Percentiles rank a stretch among this genome's conserved stretches.
phyloP scores from a whole-genome alignment of 2,797 vertebrate genomes.

The Clarias platycephalus region DNA sequence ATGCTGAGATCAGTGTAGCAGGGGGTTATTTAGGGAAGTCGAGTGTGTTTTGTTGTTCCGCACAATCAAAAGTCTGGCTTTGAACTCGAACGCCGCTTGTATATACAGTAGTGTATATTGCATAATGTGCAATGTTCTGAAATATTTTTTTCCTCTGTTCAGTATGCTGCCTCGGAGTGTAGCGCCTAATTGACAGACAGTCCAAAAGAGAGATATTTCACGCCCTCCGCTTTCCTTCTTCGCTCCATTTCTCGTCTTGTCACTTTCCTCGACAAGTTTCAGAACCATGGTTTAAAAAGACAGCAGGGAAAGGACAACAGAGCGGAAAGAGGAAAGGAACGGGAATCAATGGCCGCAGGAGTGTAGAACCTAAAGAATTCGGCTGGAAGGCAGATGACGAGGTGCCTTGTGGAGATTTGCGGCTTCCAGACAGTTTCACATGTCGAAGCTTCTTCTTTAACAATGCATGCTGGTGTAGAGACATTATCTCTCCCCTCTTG shows the following conservation, averaged over 20 bases:
- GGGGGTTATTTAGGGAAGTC: no score
- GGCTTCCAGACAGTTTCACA: constrained; percentile 43
- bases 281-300: constrained; percentile 25
- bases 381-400: constrained; percentile 29
- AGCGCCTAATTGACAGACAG: constrained; percentile 69
- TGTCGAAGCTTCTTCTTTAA: constrained; percentile 31
- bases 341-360: constrained; percentile 23
- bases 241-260: constrained; percentile 51
- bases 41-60: no score
- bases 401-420: constrained; percentile 29
- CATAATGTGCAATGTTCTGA: neutral
- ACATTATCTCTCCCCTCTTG: constrained; percentile 14
- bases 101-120: no score
- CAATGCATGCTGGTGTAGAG: constrained; percentile 32
- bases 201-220: constrained; percentile 59
- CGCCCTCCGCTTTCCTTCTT: constrained; percentile 22
- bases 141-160: constrained; percentile 47
- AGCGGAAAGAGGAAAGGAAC: constrained; percentile 36
- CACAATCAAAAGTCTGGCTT: no score
- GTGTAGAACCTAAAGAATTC: constrained; percentile 34
- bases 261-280: constrained; percentile 57
- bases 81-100: no score
- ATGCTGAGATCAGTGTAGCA: no score
- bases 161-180: constrained; percentile 45
- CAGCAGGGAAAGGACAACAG: constrained; percentile 30